Base-by-base conservation (phyloP, 1,140 invertebrate genomes). In the Diplogasteroides magnus region DNA sequence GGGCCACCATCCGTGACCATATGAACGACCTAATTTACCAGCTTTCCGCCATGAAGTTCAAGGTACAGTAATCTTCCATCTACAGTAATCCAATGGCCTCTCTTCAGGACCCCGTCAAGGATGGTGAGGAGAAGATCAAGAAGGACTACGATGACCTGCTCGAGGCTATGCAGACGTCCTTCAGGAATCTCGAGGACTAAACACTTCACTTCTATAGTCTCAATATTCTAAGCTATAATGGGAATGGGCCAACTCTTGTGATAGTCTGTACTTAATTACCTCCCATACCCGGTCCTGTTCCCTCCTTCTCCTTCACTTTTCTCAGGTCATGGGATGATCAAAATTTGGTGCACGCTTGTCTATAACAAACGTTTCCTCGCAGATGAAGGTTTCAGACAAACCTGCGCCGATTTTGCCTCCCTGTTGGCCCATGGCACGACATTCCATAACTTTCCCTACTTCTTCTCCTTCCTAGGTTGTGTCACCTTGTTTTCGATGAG, bases 31-130 rank as follows among this genome's bases (percentile, higher is more conserved):
- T 95, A 78, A 88, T 99, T 68, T 98, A 98, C 86, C 93, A 97
- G 84, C 88, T 99, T 62, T 96, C 91, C 77, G 94, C 92, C 79
- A 99, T 98, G 96, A 99, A 99, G 86, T 99, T 99, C 88, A 98
- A 97, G 90, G 92, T 93, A 81, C 79, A 78, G 13, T n/a, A n/a
- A n/a, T n/a, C n/a, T n/a, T n/a, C n/a, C n/a, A n/a, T n/a, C n/a
- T n/a, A n/a, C n/a, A n/a, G 28, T 23, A 61, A 61, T 11, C 13
- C 25, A 61, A 61, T 13, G 25, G 15, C 6, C 28, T 61, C 6
- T 29, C 59, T 86, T 68, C 81, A 95, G 91, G 94, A 98, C 86
- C 95, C 96, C 48, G 90, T 94, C 11, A 95, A 95, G 87, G 94
- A 98, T 75, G 94, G 94, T 48, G 95, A 99, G 84, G 88, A 89